Conservation (phyloP, 1,140 invertebrate genomes). For the Sarcophaga bullata region DNA sequence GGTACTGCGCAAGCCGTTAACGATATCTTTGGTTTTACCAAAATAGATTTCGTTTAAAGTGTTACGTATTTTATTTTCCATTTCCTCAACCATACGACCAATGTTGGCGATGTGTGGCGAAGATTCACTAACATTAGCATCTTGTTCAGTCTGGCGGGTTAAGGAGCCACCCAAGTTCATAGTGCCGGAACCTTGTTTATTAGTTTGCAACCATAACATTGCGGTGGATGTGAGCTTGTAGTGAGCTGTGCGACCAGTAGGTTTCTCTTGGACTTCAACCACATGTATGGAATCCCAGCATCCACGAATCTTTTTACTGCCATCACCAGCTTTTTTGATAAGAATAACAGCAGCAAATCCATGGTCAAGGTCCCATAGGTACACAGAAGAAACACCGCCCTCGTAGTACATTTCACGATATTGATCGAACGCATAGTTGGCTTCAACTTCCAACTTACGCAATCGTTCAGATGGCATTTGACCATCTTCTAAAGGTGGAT, state of each 20-base stretch:
- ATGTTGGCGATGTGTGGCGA: conserved; percentile 99
- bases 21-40: conserved; percentile 98
- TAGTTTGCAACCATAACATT: conserved; percentile 99
- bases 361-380: conserved; percentile 99
- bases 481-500: conserved; percentile 97
- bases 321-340: conserved; percentile 99
- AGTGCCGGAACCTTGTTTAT: conserved; percentile 94
- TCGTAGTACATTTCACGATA: conserved; percentile 99
- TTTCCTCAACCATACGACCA: conserved; percentile 95
- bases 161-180: conserved; percentile 99
- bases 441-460: conserved; percentile 96
- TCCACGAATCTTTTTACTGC: conserved; percentile 94
- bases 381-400: conserved; percentile 98
- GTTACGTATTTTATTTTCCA: conserved; percentile 99
- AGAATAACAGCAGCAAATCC: conserved; percentile 99
- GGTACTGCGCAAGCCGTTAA: conserved; percentile 94
- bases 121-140: conserved; percentile 87
- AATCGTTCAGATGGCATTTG: conserved; percentile 97
- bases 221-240: conserved; percentile 99
- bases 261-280: conserved; percentile 97
- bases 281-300: conserved; percentile 99
- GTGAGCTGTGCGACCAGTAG: conserved; percentile 91
- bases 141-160: conserved; percentile 95
- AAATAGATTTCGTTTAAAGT: conserved; percentile 99
- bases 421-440: conserved; percentile 98